Base-by-base conservation (phyloP, 2,888 invertebrate species). In the Stenodema calcarata region DNA sequence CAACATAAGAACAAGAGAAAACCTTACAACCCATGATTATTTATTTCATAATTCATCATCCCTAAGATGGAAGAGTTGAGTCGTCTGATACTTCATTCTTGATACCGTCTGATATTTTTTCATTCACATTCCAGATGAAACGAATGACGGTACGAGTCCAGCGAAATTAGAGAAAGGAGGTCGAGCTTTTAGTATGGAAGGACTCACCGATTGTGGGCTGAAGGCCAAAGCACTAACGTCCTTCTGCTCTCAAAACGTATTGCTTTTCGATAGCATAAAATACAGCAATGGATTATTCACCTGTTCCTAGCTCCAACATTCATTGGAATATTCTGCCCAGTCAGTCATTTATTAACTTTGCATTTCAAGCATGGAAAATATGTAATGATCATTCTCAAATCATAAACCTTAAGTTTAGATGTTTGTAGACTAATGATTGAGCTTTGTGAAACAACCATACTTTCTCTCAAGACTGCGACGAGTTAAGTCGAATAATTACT, bases 141-240 rank as follows among this genome's bases (percentile, higher is more conserved):
- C 41, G 16, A 73, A 18, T 54, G 41, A 81, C 42, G n/a, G 35
- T 1, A 3, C 18, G 1, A 86, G 86, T 54, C 86, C 86, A 30
- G 54, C 28, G 92, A 93, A 82, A 91, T 92, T 84, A 91, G 92
- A 18, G 92, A 92, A 47, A 47, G 84, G 89, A 91, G 92, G 89
- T 93, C 92, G 89, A 50, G 87, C 88, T 0, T 97, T 97, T 91
- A 95, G 95, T 79, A 94, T 95, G 90, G 96, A 96, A 91, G 97
- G 96, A 91, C 92, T 97, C n/a, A 95, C 95, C 0, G 97, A 97
- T 91, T 97, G 97, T 90, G 97, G 97, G 7, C 92, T 97, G 42
- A 93, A 92, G 88, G 91, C 93, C 9, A 92, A 92, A 30, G 92
- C 95, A 90, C 91, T 95, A n/a, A 93, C 93, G 89, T 92, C 93